phyloP scores from a whole-genome alignment of 2,888 invertebrate genomes.

The Platypus cylindrus region DNA sequence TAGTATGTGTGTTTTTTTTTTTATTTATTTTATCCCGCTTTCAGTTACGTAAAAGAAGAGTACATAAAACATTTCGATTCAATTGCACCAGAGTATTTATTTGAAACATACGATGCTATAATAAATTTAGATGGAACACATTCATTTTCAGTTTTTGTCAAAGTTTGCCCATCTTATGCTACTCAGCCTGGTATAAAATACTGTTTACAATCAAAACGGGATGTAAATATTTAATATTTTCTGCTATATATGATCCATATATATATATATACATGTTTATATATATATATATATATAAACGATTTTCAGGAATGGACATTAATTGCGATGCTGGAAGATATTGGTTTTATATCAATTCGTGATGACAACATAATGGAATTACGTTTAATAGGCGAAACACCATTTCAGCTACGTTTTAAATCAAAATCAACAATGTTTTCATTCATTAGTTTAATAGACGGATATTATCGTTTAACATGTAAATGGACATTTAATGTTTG shows the following conservation, averaged over 20 bases:
- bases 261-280: conserved; percentile 3
- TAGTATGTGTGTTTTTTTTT: no score
- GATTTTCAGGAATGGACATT: conserved; percentile 50
- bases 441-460: conserved; percentile 71
- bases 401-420: conserved; percentile 59
- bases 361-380: conserved; percentile 62
- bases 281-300: conserved; percentile 1
- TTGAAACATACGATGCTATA: conserved; percentile 58
- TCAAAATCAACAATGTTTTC: conserved; percentile 55
- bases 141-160: conserved; percentile 46
- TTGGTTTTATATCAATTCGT: conserved; percentile 69
- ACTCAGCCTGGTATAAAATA: conserved; percentile 56
- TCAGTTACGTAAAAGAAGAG: conserved; percentile 57
- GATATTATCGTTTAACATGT: conserved; percentile 73
- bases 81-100: conserved; percentile 71
- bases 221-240: conserved; percentile 35
- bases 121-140: conserved; percentile 57
- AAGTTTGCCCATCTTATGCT: conserved; percentile 51
- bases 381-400: conserved; percentile 64
- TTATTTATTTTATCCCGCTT: conserved; percentile 11
- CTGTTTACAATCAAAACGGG: conserved; percentile 46
- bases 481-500: conserved; percentile 90
- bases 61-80: conserved; percentile 69
- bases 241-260: conserved; percentile 2
- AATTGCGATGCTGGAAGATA: conserved; percentile 68